phyloP scores from a whole-genome alignment of 2,113 vertebrate genomes.

The Phylloscopus trochiloides region DNA sequence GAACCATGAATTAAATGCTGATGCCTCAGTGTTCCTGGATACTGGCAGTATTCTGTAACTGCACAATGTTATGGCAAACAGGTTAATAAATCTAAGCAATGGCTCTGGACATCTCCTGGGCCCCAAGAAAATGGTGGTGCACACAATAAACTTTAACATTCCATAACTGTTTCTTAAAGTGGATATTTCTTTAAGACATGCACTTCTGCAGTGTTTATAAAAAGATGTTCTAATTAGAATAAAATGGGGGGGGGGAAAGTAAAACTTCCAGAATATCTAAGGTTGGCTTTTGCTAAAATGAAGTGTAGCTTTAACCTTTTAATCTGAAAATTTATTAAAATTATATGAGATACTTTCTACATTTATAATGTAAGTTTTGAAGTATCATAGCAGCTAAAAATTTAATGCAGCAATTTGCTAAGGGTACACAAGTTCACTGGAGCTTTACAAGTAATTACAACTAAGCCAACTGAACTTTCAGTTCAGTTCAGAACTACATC shows the following conservation, averaged over 20 bases:
- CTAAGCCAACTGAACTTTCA: neutral
- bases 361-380: neutral
- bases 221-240: neutral
- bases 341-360: neutral
- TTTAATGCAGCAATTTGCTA: neutral
- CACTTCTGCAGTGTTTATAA: neutral
- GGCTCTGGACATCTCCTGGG: neutral
- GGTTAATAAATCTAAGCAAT: neutral
- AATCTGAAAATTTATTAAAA: neutral
- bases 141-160: neutral
- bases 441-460: neutral
- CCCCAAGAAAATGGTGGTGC: neutral
- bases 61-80: neutral
- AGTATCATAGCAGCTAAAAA: neutral
- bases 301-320: neutral
- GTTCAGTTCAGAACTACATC: neutral
- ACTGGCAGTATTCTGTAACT: neutral
- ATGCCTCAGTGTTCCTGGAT: neutral
- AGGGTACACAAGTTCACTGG: neutral
- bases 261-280: neutral
- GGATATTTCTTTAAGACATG: neutral
- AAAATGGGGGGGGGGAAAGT: rapidly evolving
- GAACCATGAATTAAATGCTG: neutral
- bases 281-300: neutral
- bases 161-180: neutral